These are phyloP conservation scores for Tetraodon nigroviridis DNA, from an alignment of 2,113 vertebrate species.

Conservation along the genomic window DNA sequence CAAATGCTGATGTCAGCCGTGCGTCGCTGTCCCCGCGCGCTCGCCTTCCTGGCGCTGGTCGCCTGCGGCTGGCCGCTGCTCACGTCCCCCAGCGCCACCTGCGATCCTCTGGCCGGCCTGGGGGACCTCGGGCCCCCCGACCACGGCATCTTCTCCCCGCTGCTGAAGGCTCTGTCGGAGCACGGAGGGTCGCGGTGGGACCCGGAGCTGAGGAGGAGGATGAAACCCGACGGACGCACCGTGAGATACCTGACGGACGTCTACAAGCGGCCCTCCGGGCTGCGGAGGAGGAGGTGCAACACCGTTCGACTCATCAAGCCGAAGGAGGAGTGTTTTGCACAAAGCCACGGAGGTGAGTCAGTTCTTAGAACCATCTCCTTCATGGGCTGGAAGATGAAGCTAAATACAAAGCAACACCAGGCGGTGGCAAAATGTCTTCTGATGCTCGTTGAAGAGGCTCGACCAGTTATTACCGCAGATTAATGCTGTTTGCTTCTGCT, in stretches of 20 bases:
- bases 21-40: slow-evolving; percentile 27
- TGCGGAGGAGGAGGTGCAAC: slow-evolving; percentile 79
- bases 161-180: slow-evolving; percentile 79
- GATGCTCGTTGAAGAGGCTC: too few species aligned
- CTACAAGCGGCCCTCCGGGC: slow-evolving; percentile 79
- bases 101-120: slow-evolving; percentile 12
- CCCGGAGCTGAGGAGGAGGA: slow-evolving; percentile 42
- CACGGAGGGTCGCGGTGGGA: slow-evolving; percentile 54
- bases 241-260: slow-evolving; percentile 87
- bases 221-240: slow-evolving; percentile 78
- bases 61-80: slow-evolving; percentile 24
- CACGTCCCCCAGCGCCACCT: slow-evolving; percentile 17
- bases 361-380: neutral
- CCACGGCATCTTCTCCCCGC: slow-evolving; percentile 73
- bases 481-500: slow-evolving; percentile 7
- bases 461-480: too few species aligned
- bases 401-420: too few species aligned
- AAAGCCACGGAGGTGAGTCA: slow-evolving; percentile 53
- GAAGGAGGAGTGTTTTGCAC: slow-evolving; percentile 68
- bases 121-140: slow-evolving; percentile 34
- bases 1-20: slow-evolving; percentile 32
- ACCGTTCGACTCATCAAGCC: slow-evolving; percentile 87
- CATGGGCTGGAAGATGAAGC: too few species aligned
- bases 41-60: slow-evolving; percentile 44
- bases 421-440: too few species aligned